Percentiles rank a stretch among this genome's conserved stretches.
Evolutionary conservation across 2,888 invertebrate species (phyloP).

Genomic region (Cephus spinipes): DNA sequence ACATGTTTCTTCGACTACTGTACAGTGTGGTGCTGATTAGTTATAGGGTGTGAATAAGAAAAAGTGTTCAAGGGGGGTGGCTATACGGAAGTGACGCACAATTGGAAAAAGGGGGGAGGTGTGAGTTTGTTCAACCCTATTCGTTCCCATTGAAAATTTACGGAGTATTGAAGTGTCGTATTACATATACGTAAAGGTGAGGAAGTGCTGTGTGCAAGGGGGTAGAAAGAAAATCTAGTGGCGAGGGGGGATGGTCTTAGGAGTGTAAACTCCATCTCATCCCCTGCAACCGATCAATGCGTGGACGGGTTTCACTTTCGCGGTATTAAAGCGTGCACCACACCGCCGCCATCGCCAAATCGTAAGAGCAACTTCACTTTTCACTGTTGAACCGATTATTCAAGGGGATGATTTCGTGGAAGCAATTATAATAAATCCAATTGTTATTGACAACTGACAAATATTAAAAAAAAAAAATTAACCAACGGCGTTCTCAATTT

Average conservation of each 20-base stretch:
- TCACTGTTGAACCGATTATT: constrained; percentile 11
- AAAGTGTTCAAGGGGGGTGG: neutral
- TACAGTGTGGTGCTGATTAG: neutral
- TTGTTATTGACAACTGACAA: neutral
- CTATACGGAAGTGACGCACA: neutral
- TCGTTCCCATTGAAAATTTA: neutral
- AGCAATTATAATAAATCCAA: neutral
- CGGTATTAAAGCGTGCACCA: constrained; percentile 62
- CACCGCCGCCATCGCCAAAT: constrained; percentile 19
- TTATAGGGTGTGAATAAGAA: neutral
- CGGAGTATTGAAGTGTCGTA: neutral
- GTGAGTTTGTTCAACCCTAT: neutral
- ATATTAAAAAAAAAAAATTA: neutral
- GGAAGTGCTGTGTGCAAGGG: neutral
- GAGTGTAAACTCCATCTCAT: constrained; percentile 50
- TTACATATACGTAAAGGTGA: neutral
- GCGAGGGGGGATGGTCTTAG: constrained; percentile 67
- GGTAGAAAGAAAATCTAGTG: neutral
- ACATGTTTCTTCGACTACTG: neutral
- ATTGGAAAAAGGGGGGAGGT: neutral
- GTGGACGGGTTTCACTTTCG: constrained; percentile 67
- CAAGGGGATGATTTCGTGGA: constrained; percentile 1
- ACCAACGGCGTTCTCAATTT: neutral
- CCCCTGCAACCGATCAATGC: constrained; percentile 67
- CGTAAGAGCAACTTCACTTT: constrained; percentile 4